Evolutionary conservation across 1,140 invertebrate species (phyloP).

Genomic region (Caenorhabditis brenneri): DNA sequence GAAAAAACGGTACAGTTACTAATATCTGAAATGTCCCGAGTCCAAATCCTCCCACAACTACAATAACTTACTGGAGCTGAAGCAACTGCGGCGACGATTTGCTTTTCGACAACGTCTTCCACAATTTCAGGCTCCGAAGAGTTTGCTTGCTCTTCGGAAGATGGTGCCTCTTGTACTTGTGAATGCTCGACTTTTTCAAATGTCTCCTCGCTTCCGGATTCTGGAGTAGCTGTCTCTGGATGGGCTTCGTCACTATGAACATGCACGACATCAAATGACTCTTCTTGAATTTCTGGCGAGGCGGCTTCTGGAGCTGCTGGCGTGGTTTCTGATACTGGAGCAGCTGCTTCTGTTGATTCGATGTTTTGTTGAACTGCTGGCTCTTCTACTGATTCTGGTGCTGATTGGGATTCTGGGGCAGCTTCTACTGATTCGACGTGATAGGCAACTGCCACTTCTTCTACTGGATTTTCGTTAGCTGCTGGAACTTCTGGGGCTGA

Average conservation of each 20-base stretch:
- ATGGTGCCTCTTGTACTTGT: slow-evolving; percentile 33
- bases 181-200: slow-evolving; percentile 40
- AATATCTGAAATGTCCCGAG: no score
- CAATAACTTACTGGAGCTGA: slow-evolving; percentile 21
- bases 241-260: slow-evolving; percentile 14
- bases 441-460: not conserved
- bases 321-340: not conserved
- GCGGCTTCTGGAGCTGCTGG: not conserved
- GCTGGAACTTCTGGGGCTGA: not conserved
- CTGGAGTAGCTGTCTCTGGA: slow-evolving; percentile 3
- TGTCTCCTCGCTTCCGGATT: slow-evolving; percentile 33
- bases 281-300: not conserved
- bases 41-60: no score
- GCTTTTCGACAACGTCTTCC: slow-evolving; percentile 32
- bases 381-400: not conserved
- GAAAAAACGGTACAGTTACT: no score
- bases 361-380: not conserved
- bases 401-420: not conserved
- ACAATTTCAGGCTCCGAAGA: slow-evolving; percentile 41
- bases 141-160: not conserved
- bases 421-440: slow-evolving; percentile 12
- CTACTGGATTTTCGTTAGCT: not conserved
- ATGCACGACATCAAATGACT: slow-evolving; percentile 11
- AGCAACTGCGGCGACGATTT: slow-evolving; percentile 27
- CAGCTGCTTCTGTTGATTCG: not conserved